These are phyloP conservation scores for Clostera curtula DNA, from an alignment of 2,888 invertebrate genomes.

Conservation along the genomic window DNA sequence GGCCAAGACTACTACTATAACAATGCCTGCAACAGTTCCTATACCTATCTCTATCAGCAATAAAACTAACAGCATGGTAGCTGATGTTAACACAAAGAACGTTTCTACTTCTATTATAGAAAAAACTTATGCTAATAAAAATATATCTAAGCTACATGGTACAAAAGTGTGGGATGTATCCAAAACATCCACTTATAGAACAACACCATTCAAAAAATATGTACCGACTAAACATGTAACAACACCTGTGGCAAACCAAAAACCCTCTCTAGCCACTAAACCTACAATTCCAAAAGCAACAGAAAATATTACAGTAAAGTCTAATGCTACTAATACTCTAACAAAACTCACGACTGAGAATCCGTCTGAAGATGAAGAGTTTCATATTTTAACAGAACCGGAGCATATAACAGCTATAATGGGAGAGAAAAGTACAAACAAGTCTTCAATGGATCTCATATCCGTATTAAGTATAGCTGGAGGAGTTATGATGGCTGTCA, in stretches of 20 bases:
- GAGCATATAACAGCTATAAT: conserved; percentile 71
- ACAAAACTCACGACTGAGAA: conserved; percentile 43
- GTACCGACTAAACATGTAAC: conserved; percentile 21
- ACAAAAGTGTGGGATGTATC: background rate
- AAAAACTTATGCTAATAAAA: conserved; percentile 32
- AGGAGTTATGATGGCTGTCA: conserved; percentile 67
- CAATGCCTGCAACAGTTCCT: conserved; percentile 16
- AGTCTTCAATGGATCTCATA: conserved; percentile 55
- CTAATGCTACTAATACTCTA: conserved; percentile 30
- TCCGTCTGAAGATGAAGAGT: conserved; percentile 56
- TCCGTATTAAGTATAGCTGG: conserved; percentile 70
- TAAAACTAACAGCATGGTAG: conserved; percentile 65
- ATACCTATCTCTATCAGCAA: conserved; percentile 25
- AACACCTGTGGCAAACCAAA: conserved; percentile 17
- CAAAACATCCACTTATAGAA: no score
- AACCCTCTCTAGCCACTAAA: conserved; percentile 15
- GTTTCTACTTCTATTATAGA: conserved; percentile 45
- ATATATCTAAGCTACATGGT: conserved; percentile 14
- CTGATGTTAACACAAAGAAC: conserved; percentile 38
- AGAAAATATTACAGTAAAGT: conserved; percentile 14
- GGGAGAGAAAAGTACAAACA: conserved; percentile 57
- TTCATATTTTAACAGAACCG: conserved; percentile 74
- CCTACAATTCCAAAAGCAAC: conserved; percentile 13
- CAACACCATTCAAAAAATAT: conserved; percentile 13
- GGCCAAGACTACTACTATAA: conserved; percentile 20